Evolutionary conservation across 2,888 invertebrate species (phyloP).

Genomic region (Leucophenga montana): DNA sequence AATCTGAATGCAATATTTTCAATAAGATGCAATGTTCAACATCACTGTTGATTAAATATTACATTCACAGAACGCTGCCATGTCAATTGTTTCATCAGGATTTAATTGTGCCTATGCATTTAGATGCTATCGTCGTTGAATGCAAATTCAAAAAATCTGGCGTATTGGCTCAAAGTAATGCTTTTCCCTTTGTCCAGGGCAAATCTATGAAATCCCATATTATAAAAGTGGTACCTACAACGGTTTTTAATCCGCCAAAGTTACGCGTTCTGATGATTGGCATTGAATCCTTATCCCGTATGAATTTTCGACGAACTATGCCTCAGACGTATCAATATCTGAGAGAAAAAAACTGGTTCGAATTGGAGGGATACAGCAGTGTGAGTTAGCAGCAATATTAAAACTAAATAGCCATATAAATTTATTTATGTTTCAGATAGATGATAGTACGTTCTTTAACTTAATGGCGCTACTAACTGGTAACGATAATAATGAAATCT

Average conservation of each 20-base stretch:
- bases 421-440: slow-evolving; percentile 75
- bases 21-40: no score
- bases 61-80: slow-evolving; percentile 49
- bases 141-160: slow-evolving; percentile 69
- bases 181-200: slow-evolving; percentile 76
- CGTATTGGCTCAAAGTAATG: slow-evolving; percentile 65
- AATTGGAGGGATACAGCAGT: slow-evolving; percentile 82
- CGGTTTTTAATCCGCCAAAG: slow-evolving; percentile 43
- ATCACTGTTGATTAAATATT: no score
- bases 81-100: slow-evolving; percentile 57
- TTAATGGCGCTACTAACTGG: slow-evolving; percentile 87
- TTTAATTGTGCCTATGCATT: slow-evolving; percentile 52
- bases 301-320: slow-evolving; percentile 84
- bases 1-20: no score
- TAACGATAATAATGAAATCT: slow-evolving; percentile 73
- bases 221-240: neutral
- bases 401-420: neutral
- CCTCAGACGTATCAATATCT: slow-evolving; percentile 80
- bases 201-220: slow-evolving; percentile 46
- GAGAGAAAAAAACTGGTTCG: slow-evolving; percentile 79
- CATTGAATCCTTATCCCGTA: slow-evolving; percentile 87
- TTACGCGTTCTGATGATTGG: slow-evolving; percentile 85
- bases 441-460: slow-evolving; percentile 92
- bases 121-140: slow-evolving; percentile 57
- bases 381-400: slow-evolving; percentile 63